Evolutionary conservation across 2,888 invertebrate species (phyloP).

Genomic region (Epistrophe eligans): DNA sequence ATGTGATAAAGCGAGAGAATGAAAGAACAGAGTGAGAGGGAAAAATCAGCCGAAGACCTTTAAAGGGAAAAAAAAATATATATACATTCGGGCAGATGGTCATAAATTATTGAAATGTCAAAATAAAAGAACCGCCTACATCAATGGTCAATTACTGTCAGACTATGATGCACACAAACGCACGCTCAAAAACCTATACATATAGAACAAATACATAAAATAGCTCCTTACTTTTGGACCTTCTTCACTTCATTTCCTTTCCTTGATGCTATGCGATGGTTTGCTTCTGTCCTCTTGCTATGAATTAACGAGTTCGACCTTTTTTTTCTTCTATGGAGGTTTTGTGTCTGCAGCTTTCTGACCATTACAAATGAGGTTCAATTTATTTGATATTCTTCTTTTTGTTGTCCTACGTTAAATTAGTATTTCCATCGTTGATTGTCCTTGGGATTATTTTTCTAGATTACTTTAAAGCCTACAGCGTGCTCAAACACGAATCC

Average conservation of each 20-base stretch:
- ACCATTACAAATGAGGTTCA: constrained; percentile 75
- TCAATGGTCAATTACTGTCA: constrained; percentile 78
- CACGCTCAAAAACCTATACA: constrained; percentile 21
- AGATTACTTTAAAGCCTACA: constrained; percentile 1
- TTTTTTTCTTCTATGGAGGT: constrained; percentile 50
- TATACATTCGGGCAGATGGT: constrained; percentile 77
- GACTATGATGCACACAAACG: constrained; percentile 62
- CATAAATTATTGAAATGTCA: constrained; percentile 78
- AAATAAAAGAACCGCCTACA: constrained; percentile 79
- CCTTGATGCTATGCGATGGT: neutral
- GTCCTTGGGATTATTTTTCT: constrained; percentile 47
- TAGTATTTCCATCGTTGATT: constrained; percentile 70
- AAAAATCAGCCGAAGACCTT: constrained; percentile 32
- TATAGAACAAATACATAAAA: neutral
- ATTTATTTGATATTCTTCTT: constrained; percentile 68
- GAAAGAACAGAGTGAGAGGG: constrained; percentile 29
- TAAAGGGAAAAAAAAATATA: constrained; percentile 62
- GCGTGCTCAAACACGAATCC: neutral
- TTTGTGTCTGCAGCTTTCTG: constrained; percentile 69
- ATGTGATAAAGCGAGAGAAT: constrained; percentile 9
- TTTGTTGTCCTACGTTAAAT: constrained; percentile 70
- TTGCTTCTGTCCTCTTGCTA: constrained; percentile 33
- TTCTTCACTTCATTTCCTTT: constrained; percentile 14
- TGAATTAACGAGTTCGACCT: constrained; percentile 67
- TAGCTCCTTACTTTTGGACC: neutral